Conservation (phyloP, 1,140 invertebrate genomes). For the Bombus difficillimus region DNA sequence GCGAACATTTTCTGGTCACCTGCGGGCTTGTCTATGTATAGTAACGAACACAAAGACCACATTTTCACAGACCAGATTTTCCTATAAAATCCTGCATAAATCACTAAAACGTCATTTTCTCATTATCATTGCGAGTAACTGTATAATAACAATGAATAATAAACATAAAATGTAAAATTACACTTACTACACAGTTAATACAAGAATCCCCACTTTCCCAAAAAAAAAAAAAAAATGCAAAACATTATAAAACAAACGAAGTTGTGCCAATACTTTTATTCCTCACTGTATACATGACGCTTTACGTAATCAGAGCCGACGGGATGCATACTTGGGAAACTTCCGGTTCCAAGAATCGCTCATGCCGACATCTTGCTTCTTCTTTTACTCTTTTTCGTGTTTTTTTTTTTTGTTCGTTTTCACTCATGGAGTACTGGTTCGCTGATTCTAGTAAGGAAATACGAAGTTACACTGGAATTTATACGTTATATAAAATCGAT, state of each 20-base stretch:
- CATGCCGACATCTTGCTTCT: too few relatives aligned
- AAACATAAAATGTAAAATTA: not conserved
- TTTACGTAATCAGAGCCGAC: too few relatives aligned
- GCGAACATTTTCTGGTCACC: conserved; percentile 1
- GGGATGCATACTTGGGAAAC: not conserved
- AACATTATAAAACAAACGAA: not conserved
- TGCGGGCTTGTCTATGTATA: not conserved
- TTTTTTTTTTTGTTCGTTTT: not conserved
- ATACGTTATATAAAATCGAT: conserved; percentile 7
- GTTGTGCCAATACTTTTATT: not conserved
- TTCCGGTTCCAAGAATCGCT: conserved; percentile 17
- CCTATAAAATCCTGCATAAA: not conserved
- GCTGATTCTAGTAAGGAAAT: not conserved
- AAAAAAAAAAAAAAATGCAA: not conserved
- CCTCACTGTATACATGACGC: not conserved
- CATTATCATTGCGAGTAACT: not conserved
- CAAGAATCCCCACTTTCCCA: not conserved
- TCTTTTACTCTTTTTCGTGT: not conserved
- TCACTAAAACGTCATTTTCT: not conserved
- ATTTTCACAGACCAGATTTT: not conserved
- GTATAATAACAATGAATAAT: not conserved
- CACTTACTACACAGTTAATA: not conserved
- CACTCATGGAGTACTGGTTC: not conserved
- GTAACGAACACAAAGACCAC: not conserved
- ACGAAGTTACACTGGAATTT: conserved; percentile 3